phyloP scores from a whole-genome alignment of 2,888 invertebrate genomes.

The Galerucella calmariensis region DNA sequence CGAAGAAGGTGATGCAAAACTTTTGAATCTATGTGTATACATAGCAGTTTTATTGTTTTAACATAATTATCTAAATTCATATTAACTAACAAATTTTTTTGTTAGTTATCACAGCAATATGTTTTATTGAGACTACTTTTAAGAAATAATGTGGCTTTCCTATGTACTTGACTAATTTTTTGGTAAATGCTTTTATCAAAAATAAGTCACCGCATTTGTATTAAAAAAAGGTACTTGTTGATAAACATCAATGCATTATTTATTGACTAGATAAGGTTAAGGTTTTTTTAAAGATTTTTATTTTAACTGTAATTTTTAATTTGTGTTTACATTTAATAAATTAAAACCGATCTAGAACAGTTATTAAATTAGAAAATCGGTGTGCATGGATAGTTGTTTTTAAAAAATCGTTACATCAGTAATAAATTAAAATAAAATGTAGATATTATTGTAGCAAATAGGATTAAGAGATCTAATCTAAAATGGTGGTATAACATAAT shows the following conservation, averaged over 20 bases:
- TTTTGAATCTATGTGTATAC: neutral
- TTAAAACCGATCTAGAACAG: neutral
- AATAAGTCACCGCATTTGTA: too few species aligned
- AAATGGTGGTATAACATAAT: conserved; percentile 16
- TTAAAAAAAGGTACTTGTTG: neutral
- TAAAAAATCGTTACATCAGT: neutral
- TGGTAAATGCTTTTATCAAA: too few species aligned
- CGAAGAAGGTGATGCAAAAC: too few species aligned
- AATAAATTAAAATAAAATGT: neutral
- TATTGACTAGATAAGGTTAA: neutral
- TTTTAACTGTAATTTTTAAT: too few species aligned
- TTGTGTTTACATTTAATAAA: neutral
- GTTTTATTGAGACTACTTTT: too few species aligned
- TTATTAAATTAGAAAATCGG: neutral
- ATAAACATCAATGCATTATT: neutral
- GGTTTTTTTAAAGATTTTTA: neutral
- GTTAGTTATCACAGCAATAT: too few species aligned
- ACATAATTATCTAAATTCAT: neutral
- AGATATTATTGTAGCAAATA: conserved; percentile 6
- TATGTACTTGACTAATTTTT: too few species aligned
- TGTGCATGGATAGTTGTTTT: neutral
- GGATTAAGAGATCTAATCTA: conserved; percentile 9
- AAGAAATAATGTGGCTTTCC: too few species aligned
- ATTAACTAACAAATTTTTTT: too few species aligned
- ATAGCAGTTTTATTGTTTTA: neutral